Conservation (phyloP, 2,113 vertebrate species). For the Sebastes schlegelii region DNA sequence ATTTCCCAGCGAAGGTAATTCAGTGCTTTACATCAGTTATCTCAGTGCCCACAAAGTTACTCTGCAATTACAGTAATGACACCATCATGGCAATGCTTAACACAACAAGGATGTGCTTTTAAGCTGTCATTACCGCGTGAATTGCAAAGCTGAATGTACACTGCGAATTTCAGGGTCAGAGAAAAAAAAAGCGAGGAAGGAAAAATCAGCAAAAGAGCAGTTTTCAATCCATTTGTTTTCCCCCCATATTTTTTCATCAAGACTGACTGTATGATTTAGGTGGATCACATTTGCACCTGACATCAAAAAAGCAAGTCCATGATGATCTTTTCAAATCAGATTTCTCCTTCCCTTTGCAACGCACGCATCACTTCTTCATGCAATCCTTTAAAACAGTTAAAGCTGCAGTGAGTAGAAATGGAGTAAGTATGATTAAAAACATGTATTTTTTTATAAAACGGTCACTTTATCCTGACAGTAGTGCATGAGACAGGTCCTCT, state of each 20-base stretch:
- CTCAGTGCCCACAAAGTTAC: constrained; percentile 43
- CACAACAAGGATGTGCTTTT: constrained; percentile 36
- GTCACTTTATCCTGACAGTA: too few relatives aligned
- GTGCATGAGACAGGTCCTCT: too few relatives aligned
- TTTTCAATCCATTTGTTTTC: neutral
- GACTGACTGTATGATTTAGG: neutral
- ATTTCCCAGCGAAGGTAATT: constrained; percentile 36
- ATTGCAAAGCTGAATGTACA: constrained; percentile 32
- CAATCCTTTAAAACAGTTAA: too few relatives aligned
- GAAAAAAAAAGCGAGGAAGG: neutral
- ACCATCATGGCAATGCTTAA: constrained; percentile 40
- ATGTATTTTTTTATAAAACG: too few relatives aligned
- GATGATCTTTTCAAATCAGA: constrained; percentile 20
- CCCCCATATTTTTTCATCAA: neutral
- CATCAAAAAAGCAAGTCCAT: constrained; percentile 27
- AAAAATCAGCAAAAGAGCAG: neutral
- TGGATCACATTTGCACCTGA: constrained; percentile 10
- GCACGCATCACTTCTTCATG: too few relatives aligned
- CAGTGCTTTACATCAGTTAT: constrained; percentile 29
- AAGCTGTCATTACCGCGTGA: constrained; percentile 49
- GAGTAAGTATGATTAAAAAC: too few relatives aligned
- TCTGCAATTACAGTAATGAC: constrained; percentile 61
- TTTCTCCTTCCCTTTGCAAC: neutral
- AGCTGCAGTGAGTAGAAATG: too few relatives aligned
- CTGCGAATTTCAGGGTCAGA: constrained; percentile 35